Evolutionary conservation across 2,797 vertebrate genomes (phyloP).

Genomic region (Xenentodon cancila): DNA sequence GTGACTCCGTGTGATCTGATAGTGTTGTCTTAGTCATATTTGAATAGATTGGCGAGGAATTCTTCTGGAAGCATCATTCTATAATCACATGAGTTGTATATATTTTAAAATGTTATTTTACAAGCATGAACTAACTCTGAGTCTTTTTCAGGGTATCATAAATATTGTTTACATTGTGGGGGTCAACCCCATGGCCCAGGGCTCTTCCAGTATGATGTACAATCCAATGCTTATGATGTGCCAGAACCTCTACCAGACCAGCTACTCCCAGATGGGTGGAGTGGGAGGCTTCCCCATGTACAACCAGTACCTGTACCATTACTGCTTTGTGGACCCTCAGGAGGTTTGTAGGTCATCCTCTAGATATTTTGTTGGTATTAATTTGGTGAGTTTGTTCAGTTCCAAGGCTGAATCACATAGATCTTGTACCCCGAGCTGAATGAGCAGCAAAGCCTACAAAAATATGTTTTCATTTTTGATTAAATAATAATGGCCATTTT

Average conservation of each 20-base stretch:
- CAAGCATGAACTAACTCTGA: neutral
- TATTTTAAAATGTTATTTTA: too few species aligned
- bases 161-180: constrained; percentile 89
- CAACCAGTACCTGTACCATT: constrained; percentile 93
- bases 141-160: constrained; percentile 79
- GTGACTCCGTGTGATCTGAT: neutral
- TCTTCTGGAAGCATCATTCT: too few species aligned
- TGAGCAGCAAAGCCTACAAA: neutral
- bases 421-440: neutral
- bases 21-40: neutral
- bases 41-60: too few species aligned
- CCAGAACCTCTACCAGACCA: constrained; percentile 81
- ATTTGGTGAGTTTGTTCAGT: neutral
- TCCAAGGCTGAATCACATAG: neutral
- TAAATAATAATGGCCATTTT: neutral
- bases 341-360: constrained; percentile 79
- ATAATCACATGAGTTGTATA: too few species aligned
- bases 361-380: neutral
- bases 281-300: constrained; percentile 81
- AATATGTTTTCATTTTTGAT: constrained; percentile 1
- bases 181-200: constrained; percentile 90
- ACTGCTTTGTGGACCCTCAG: constrained; percentile 92
- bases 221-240: constrained; percentile 89
- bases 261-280: constrained; percentile 79
- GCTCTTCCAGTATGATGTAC: constrained; percentile 81